Conservation (phyloP, 2,797 vertebrate species). For the Paedocypris micromegethes region DNA sequence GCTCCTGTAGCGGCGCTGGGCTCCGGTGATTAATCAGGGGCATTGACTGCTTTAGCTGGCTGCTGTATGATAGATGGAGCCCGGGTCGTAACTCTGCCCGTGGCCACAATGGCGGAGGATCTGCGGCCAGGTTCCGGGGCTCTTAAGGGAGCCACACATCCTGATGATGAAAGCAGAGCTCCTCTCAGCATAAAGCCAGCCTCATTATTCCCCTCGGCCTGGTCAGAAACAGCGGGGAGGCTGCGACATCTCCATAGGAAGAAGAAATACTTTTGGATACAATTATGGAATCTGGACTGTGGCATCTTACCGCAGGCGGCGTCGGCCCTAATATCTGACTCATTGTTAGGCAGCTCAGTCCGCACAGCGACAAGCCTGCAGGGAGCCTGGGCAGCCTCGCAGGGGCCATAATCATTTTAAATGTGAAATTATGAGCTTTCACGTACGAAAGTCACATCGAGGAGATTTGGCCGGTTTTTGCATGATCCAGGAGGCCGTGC, state of each 20-base stretch:
- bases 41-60: constrained; percentile 40
- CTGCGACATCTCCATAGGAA: constrained; percentile 31
- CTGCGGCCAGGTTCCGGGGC: constrained; percentile 32
- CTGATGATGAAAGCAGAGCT: constrained; percentile 28
- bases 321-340: constrained; percentile 26
- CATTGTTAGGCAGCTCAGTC: constrained; percentile 36
- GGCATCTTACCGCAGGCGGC: constrained; percentile 36
- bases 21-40: constrained; percentile 37
- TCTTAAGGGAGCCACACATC: constrained; percentile 17
- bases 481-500: constrained; percentile 20
- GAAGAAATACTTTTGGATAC: constrained; percentile 38
- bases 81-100: constrained; percentile 37
- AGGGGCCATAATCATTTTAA: constrained; percentile 42
- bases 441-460: constrained; percentile 22
- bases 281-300: constrained; percentile 30
- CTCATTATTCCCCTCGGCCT: constrained; percentile 39
- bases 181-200: constrained; percentile 38
- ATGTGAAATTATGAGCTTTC: constrained; percentile 45
- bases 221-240: constrained; percentile 38
- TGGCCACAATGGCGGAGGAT: constrained; percentile 29
- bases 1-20: constrained; percentile 29
- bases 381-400: constrained; percentile 34
- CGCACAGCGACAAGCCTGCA: constrained; percentile 8
- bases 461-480: constrained; percentile 34
- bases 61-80: constrained; percentile 36